phyloP scores from a whole-genome alignment of 2,113 vertebrate genomes.

The Pollimyrus isidori region DNA sequence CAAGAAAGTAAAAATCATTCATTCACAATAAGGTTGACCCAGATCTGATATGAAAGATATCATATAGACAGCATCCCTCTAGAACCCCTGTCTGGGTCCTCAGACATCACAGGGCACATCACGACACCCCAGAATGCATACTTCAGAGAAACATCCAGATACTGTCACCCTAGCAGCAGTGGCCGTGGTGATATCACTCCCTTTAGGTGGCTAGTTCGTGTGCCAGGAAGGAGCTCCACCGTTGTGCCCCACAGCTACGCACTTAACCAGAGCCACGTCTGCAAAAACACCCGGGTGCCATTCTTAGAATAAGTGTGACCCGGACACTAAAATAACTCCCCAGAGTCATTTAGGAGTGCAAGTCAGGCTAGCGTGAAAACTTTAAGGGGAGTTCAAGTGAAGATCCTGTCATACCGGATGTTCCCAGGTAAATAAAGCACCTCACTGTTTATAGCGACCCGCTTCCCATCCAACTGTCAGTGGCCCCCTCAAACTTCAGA shows the following conservation, averaged over 20 bases:
- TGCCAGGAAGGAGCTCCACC: background rate
- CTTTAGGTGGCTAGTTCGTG: background rate
- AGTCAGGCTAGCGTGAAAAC: background rate
- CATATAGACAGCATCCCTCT: background rate
- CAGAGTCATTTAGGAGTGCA: background rate
- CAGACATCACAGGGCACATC: background rate
- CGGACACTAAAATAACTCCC: background rate
- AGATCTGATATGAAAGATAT: background rate
- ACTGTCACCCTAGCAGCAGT: background rate
- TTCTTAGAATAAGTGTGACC: conserved; percentile 3
- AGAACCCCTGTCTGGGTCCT: background rate
- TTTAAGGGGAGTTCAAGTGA: background rate
- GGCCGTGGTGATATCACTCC: background rate
- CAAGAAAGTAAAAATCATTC: background rate
- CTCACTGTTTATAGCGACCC: background rate
- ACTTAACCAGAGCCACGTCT: background rate
- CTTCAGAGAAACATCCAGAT: background rate
- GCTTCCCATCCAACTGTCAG: background rate
- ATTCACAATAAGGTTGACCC: background rate
- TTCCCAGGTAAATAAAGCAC: background rate
- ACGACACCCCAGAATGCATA: background rate
- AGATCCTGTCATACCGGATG: background rate
- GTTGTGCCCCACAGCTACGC: background rate
- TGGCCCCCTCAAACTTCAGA: background rate
- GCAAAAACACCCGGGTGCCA: background rate